These are phyloP conservation scores for Mamestra configurata DNA, from an alignment of 1,140 invertebrate species.

Conservation along the genomic window DNA sequence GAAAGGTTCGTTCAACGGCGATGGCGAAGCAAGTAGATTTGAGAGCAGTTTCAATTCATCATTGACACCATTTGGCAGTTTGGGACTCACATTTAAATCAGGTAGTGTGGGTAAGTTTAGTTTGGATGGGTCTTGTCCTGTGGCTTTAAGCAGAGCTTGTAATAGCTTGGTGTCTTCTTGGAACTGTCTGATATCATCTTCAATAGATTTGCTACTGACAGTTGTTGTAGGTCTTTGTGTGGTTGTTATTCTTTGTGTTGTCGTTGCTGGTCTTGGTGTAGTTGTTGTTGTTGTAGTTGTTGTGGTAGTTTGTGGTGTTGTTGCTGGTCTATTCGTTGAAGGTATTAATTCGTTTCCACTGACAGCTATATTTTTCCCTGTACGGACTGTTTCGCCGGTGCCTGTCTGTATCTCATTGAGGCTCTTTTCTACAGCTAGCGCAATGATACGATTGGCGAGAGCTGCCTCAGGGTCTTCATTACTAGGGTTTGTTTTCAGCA, in stretches of 20 bases:
- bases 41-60: conserved; percentile 76
- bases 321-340: conserved; percentile 59
- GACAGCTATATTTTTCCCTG: conserved; percentile 63
- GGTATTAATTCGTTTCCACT: conserved; percentile 61
- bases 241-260: conserved; percentile 65
- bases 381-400: conserved; percentile 58
- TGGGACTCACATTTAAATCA: conserved; percentile 71
- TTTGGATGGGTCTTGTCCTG: conserved; percentile 85
- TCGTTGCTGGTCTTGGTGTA: conserved; percentile 59
- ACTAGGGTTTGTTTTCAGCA: conserved; percentile 73
- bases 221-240: conserved; percentile 67
- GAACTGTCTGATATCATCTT: conserved; percentile 85
- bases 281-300: conserved; percentile 65
- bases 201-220: conserved; percentile 72
- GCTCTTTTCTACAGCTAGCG: conserved; percentile 85
- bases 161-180: conserved; percentile 86
- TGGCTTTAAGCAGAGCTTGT: conserved; percentile 83
- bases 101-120: conserved; percentile 83
- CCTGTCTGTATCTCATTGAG: conserved; percentile 82
- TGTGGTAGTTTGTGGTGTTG: conserved; percentile 53
- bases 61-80: conserved; percentile 60
- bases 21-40: conserved; percentile 75
- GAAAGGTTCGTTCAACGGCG: conserved; percentile 76
- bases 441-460: conserved; percentile 86
- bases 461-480: conserved; percentile 80